A percentile compares a stretch with the other conserved stretches of the same genome.
Evolutionary conservation across 1,140 invertebrate species (phyloP).

Genomic region (Neotoxoptera formosana): DNA sequence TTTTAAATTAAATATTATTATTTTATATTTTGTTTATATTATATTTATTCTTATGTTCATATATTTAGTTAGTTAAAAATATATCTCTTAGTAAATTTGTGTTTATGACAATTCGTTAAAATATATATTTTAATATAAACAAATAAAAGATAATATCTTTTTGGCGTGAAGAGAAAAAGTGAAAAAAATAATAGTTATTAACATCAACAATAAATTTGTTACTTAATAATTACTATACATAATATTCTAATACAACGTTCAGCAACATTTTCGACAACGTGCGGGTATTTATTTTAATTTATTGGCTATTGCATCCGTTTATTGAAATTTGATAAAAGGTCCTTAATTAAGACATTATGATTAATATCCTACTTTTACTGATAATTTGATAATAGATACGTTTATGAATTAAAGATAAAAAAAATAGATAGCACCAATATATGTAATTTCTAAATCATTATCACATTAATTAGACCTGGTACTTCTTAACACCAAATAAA

Average conservation of each 20-base stretch:
- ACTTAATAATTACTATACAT: too few species aligned
- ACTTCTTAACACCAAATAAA: neutral
- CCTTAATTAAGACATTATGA: neutral
- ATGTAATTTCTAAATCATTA: conserved; percentile 14
- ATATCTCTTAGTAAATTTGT: too few species aligned
- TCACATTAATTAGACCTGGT: neutral
- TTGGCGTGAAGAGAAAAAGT: too few species aligned
- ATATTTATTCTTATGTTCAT: too few species aligned
- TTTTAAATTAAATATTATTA: too few species aligned
- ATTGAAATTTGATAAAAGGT: neutral
- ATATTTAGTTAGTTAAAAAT: too few species aligned
- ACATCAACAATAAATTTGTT: too few species aligned
- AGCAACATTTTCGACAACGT: neutral
- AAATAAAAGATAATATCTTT: neutral
- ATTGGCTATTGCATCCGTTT: neutral
- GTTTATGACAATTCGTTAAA: too few species aligned
- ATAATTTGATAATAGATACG: neutral
- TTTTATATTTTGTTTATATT: too few species aligned
- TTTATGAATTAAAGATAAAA: conserved; percentile 1
- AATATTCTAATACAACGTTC: neutral
- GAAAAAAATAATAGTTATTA: too few species aligned
- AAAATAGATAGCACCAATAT: neutral
- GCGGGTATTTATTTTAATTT: neutral
- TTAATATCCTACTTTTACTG: neutral
- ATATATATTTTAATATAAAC: neutral